Conservation (phyloP, 1,140 invertebrate genomes). For the Magallana ariakensis region DNA sequence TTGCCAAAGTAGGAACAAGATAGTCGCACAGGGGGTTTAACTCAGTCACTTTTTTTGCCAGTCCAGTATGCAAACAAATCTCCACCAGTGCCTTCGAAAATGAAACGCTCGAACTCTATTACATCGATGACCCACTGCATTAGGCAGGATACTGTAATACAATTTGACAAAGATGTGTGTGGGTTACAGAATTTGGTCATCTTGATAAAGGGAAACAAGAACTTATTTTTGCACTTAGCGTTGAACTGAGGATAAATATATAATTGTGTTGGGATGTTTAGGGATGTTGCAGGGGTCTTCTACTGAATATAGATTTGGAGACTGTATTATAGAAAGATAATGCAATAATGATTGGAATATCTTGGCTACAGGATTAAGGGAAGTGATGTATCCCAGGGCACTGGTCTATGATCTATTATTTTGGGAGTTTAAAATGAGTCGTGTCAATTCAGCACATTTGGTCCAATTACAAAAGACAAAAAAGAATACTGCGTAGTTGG, state of each 20-base stretch:
- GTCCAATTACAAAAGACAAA: not conserved
- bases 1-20: not conserved
- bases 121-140: too few relatives aligned
- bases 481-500: not conserved
- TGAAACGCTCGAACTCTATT: too few relatives aligned
- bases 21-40: not conserved
- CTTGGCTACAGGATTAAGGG: not conserved
- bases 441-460: constrained; percentile 9
- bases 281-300: not conserved
- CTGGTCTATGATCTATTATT: not conserved
- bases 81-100: too few relatives aligned
- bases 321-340: not conserved
- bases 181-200: not conserved
- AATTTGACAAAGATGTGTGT: not conserved
- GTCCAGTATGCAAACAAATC: too few relatives aligned
- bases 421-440: not conserved
- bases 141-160: not conserved
- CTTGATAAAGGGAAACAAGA: not conserved
- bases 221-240: not conserved
- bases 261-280: not conserved
- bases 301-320: too few relatives aligned
- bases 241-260: constrained; percentile 13
- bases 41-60: too few relatives aligned
- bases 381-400: not conserved
- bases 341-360: constrained; percentile 9